Evolutionary conservation across 2,888 invertebrate species (phyloP), one percentile per base, ranked within the genome.

Genomic region (Zhengitettix transpicula): DNA sequence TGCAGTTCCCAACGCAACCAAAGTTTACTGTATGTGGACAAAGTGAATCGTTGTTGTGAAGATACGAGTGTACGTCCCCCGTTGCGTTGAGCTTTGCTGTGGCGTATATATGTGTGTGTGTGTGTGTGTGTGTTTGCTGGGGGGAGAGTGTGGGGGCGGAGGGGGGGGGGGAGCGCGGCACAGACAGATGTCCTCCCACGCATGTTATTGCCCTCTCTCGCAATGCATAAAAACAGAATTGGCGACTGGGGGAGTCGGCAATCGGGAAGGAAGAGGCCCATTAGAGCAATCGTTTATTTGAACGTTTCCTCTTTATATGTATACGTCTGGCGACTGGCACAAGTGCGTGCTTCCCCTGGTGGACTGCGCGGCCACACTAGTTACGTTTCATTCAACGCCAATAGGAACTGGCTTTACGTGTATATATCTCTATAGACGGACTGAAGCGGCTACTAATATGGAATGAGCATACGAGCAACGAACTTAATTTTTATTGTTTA

Each of bases 281-380:
- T 62, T 60, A 62, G 58, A 62, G 58, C 52, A 62, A 60, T 58
- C 60, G 58, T 54, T 58, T 52, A 60, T 62, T 58, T 57, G 52
- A 60, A 58, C 58, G 54, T 62, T 60, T 60, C 62, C 60, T 58
- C 60, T 52, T 56, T 56, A 44, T 42, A 40, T 57, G 42, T 60
- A 53, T 60, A 47, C 47, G 47, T 47, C 47, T 47, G 47, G 14
- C 28, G 28, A 28, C 28, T 28, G 28, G 28, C 28, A 28, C 28
- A 28, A 28, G 28, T 28, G 28, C 28, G 28, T 28, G 28, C 28
- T 28, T 28, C 28, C 28, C 28, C 28, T 28, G 28, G 28, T 28
- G 28, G 28, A 28, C 28, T 7, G 28, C 28, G 28, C 28, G 28
- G 28, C 28, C 28, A 7, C 28, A 28, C 28, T 28, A 28, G 28